These are phyloP conservation scores for Apocrypta bakeri DNA, from an alignment of 1,140 invertebrate genomes.

Conservation along the genomic window DNA sequence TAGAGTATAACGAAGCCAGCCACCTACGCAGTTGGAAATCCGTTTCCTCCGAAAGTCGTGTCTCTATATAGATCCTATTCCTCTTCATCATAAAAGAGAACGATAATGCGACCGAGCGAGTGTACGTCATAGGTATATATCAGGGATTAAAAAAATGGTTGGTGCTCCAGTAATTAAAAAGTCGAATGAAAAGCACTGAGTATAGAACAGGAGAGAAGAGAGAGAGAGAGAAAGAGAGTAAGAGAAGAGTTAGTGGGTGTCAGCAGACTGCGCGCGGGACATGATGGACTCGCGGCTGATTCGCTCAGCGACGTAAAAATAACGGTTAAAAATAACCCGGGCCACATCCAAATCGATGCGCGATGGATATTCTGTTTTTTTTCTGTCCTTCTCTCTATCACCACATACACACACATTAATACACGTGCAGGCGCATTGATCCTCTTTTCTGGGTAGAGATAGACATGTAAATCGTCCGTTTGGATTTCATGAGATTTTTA, in stretches of 20 bases:
- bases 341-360: conserved; percentile 24
- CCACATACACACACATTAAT: background rate
- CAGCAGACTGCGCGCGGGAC: background rate
- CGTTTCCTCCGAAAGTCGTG: background rate
- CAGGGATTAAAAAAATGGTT: background rate
- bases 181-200: conserved; percentile 6
- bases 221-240: background rate
- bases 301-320: conserved; percentile 19
- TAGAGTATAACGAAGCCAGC: background rate
- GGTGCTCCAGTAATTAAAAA: background rate
- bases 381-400: background rate
- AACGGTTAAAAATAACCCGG: conserved; percentile 43
- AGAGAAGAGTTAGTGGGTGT: conserved; percentile 6
- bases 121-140: background rate
- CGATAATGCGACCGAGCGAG: background rate
- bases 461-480: background rate
- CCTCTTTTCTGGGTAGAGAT: background rate
- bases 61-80: too few species aligned
- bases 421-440: background rate
- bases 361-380: background rate
- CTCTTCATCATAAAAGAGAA: background rate
- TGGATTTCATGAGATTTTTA: background rate
- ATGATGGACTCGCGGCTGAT: conserved; percentile 18
- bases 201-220: background rate
- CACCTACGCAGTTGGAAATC: background rate